A percentile compares a stretch with the other conserved stretches of the same genome.
Conservation (phyloP, 2,888 invertebrate genomes). For the Meganola albula region DNA sequence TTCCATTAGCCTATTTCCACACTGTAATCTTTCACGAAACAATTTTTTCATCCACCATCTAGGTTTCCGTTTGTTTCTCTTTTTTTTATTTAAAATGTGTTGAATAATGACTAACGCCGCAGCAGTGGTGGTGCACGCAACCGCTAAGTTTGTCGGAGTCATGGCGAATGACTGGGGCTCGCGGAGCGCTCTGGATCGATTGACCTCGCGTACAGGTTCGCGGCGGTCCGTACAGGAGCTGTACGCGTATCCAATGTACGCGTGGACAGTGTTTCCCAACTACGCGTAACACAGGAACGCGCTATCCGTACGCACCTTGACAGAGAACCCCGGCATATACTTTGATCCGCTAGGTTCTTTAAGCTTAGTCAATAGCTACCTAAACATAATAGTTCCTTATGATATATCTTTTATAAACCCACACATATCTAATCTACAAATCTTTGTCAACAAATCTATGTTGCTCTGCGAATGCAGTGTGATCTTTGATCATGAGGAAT, state of each 20-base stretch:
- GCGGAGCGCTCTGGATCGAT: constrained; percentile 18
- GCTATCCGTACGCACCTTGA: constrained; percentile 22
- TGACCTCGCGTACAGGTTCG: constrained; percentile 24
- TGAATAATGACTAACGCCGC: constrained; percentile 20
- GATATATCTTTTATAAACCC: too few relatives aligned
- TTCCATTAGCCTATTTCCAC: constrained; percentile 22
- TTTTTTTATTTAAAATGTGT: constrained; percentile 23
- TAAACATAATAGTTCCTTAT: too few relatives aligned
- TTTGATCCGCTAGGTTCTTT: too few relatives aligned
- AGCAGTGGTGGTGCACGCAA: constrained; percentile 26
- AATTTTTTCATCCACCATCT: constrained; percentile 25
- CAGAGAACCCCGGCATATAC: too few relatives aligned
- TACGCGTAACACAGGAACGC: constrained; percentile 23
- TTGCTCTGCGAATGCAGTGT: too few relatives aligned
- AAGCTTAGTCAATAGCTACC: too few relatives aligned
- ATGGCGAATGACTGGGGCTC: constrained; percentile 28
- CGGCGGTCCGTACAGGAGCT: constrained; percentile 24
- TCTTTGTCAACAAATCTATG: too few relatives aligned
- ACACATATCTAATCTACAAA: too few relatives aligned
- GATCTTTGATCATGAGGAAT: too few relatives aligned
- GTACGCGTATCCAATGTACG: constrained; percentile 26
- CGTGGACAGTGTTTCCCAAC: constrained; percentile 21
- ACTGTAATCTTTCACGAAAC: constrained; percentile 19
- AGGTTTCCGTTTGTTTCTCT: constrained; percentile 24
- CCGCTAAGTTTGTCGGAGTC: constrained; percentile 26